Evolutionary conservation across 2,888 invertebrate species (phyloP).

Genomic region (Tachina grossa): DNA sequence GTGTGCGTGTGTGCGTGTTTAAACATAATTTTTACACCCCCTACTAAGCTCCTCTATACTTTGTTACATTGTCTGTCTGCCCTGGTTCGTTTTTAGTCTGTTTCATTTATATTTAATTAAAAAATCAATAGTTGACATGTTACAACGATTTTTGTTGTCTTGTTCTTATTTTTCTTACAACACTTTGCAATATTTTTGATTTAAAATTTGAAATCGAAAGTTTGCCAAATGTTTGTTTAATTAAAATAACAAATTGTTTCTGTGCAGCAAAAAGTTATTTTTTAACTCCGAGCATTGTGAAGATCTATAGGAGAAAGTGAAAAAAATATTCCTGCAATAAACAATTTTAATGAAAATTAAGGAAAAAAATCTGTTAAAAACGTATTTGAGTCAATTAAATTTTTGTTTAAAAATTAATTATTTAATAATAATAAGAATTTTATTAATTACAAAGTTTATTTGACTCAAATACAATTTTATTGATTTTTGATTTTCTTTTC

Average conservation of each 20-base stretch:
- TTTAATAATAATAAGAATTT: too few relatives aligned
- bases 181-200: conserved; percentile 10
- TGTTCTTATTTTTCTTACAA: neutral
- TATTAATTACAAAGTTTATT: too few relatives aligned
- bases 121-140: conserved; percentile 70
- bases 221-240: neutral
- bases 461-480: too few relatives aligned
- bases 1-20: neutral
- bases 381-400: too few relatives aligned
- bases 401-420: too few relatives aligned
- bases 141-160: conserved; percentile 27
- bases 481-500: too few relatives aligned
- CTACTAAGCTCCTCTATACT: conserved; percentile 20
- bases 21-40: conserved; percentile 33
- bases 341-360: too few relatives aligned
- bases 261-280: neutral
- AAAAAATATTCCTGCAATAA: too few relatives aligned
- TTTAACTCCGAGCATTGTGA: too few relatives aligned
- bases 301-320: too few relatives aligned
- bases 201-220: neutral
- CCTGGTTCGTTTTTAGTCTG: conserved; percentile 50
- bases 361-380: too few relatives aligned
- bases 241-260: neutral
- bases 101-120: conserved; percentile 69
- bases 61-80: conserved; percentile 58